Evolutionary conservation across 2,797 vertebrate species (phyloP).

Genomic region (Aythya fuligula): DNA sequence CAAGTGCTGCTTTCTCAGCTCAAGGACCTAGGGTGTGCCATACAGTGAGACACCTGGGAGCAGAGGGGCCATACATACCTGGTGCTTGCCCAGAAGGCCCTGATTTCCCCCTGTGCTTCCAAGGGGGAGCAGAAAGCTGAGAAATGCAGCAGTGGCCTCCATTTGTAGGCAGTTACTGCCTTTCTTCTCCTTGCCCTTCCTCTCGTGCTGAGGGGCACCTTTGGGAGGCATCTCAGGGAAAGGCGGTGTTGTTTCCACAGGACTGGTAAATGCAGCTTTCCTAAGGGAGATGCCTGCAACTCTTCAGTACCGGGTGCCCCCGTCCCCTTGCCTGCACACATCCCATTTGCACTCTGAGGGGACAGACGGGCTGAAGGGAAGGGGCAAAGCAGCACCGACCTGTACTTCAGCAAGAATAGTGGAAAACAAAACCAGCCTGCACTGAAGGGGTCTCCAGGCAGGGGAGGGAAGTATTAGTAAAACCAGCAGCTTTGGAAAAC

Average conservation of each 20-base stretch:
- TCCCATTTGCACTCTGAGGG: background rate
- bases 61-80: background rate
- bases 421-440: conserved; percentile 26
- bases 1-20: background rate
- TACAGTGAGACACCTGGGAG: background rate
- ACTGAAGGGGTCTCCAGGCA: background rate
- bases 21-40: background rate
- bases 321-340: background rate
- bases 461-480: background rate
- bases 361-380: background rate
- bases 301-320: background rate
- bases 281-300: background rate
- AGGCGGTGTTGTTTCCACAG: background rate
- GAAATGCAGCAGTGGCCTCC: background rate
- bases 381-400: rapidly evolving
- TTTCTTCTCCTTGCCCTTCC: background rate
- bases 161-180: background rate
- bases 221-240: background rate
- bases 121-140: too few relatives aligned
- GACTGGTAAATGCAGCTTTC: background rate
- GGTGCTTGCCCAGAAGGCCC: background rate
- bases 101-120: background rate
- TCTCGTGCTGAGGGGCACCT: background rate
- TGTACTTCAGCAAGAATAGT: conserved; percentile 5
- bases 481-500: background rate